Evolutionary conservation across 2,113 vertebrate species (phyloP).

Genomic region (Larimichthys polyactis): DNA sequence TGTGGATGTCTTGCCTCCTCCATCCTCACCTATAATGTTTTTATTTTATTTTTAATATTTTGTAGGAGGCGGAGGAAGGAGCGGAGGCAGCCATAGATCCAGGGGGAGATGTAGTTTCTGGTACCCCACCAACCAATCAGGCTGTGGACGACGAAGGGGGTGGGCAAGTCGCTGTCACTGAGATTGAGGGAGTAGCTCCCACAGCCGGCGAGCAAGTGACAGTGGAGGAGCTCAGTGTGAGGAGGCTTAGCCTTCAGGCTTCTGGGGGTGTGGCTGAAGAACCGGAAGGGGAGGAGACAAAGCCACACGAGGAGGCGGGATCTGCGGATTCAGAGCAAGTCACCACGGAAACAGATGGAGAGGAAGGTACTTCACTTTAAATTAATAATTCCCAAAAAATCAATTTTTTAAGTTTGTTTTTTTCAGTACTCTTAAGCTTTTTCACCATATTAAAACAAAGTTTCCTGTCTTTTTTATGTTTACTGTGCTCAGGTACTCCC

Average conservation of each 20-base stretch:
- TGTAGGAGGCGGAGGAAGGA: slow-evolving; percentile 79
- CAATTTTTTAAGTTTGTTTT: no score
- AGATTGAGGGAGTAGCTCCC: slow-evolving; percentile 75
- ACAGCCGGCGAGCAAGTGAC: slow-evolving; percentile 72
- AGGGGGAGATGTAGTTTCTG: slow-evolving; percentile 67
- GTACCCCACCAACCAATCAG: slow-evolving; percentile 54
- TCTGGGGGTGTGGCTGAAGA: slow-evolving; percentile 84
- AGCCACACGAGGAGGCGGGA: slow-evolving; percentile 60
- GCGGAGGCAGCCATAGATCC: slow-evolving; percentile 81
- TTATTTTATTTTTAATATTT: not conserved
- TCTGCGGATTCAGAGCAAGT: slow-evolving; percentile 85
- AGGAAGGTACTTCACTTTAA: slow-evolving; percentile 73
- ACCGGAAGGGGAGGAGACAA: slow-evolving; percentile 71
- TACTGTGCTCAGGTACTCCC: slow-evolving; percentile 84
- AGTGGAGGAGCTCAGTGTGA: slow-evolving; percentile 82
- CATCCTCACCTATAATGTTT: not conserved
- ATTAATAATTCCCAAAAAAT: no score
- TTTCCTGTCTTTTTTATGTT: not conserved
- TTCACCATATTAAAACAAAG: not conserved
- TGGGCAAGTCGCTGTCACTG: slow-evolving; percentile 67
- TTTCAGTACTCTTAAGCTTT: no score
- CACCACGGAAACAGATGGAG: slow-evolving; percentile 87
- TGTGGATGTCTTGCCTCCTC: not conserved
- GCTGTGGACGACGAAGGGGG: slow-evolving; percentile 81
- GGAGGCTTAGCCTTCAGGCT: slow-evolving; percentile 88